Evolutionary conservation across 2,888 invertebrate genomes (phyloP), one percentile per base, ranked within the genome.

Genomic region (Sialis fuliginosa): DNA sequence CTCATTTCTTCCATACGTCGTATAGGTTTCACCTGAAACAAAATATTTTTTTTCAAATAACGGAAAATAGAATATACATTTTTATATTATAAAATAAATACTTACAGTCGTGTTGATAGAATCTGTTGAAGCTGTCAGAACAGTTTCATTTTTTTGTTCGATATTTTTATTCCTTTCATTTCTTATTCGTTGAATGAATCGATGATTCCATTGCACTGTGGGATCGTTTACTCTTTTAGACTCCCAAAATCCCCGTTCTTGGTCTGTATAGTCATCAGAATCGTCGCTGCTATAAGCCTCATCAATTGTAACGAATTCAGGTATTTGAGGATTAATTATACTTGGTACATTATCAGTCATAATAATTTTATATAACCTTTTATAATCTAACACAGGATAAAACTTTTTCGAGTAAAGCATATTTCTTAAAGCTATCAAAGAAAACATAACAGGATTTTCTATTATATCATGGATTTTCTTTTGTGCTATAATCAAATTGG

Each of bases 381-480:
- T 68, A 45, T 70, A 72, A 55, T 84, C 70, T 9, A 81, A 64
- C 40, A 63, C 61, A 0, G 83, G 81, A 60, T 80, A 84, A 57
- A 79, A 82, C 40, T 73, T 69, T 31, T 69, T 69, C 1, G 64
- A 67, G 54, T 79, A 77, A 52, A 74, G 70, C 6, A 88, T 62
- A 62, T 82, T 82, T 51, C 80, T 69, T 51, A 87, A 59, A 0
- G 84, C 79, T 51, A 73, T 67, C 33, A 87, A 67, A 4, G 83
- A 61, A 59, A 81, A 77, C 69, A 79, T 73, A 0, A 83, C 70
- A 0, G 86, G 83, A 51, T 81, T 74, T 57, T 85, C 81, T 2
- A 76, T 63, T 35, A 87, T 78, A 50, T 78, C 71, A 7, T 75
- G 74, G 46, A 88, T 63, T 45, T 72, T 71, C 53, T 75, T 72